Percentiles rank a stretch among this genome's conserved stretches.
Conservation (phyloP, 2,888 invertebrate genomes). For the Cephonodes hylas region DNA sequence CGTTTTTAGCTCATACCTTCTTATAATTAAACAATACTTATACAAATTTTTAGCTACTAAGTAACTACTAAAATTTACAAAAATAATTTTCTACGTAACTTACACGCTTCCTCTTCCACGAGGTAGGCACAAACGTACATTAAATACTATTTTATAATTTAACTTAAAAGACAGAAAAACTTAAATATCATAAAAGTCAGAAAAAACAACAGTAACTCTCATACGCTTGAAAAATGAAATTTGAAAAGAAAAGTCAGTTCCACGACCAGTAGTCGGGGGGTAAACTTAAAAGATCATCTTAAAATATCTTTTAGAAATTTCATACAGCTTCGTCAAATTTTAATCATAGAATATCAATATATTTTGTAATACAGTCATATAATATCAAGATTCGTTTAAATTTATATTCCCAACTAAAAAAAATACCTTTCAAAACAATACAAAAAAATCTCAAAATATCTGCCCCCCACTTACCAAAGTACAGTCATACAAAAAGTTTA, state of each 20-base stretch:
- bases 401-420: too few species aligned
- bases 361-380: too few species aligned
- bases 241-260: not conserved
- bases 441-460: too few species aligned
- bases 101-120: constrained; percentile 3
- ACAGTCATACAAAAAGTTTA: constrained; percentile 27
- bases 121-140: constrained; percentile 9
- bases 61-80: constrained; percentile 8
- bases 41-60: constrained; percentile 2
- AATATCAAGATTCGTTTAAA: too few species aligned
- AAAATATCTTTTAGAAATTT: too few species aligned
- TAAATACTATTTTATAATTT: constrained; percentile 9
- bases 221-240: not conserved
- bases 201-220: not conserved
- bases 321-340: too few species aligned
- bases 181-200: not conserved
- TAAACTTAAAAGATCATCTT: not conserved
- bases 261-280: not conserved
- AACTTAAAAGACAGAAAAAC: not conserved
- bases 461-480: too few species aligned
- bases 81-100: constrained; percentile 6
- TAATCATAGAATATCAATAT: too few species aligned
- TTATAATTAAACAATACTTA: not conserved
- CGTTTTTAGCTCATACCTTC: not conserved
- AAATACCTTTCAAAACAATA: too few species aligned